phyloP scores from a whole-genome alignment of 2,797 vertebrate genomes.

The Cynopterus sphinx region DNA sequence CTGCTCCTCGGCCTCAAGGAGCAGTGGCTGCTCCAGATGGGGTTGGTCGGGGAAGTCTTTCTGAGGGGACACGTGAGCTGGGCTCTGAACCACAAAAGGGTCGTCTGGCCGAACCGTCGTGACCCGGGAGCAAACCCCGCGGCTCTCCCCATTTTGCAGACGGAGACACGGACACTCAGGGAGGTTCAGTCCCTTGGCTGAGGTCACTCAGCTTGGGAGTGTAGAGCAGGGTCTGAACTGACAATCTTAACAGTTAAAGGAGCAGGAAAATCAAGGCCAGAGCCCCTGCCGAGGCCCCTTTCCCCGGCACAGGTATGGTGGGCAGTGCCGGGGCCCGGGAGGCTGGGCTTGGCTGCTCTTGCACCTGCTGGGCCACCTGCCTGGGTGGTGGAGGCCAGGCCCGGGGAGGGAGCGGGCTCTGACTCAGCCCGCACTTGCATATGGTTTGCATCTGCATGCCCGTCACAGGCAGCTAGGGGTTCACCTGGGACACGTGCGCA shows the following conservation, averaged over 20 bases:
- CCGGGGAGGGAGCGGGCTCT: conserved; percentile 39
- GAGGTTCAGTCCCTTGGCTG: neutral
- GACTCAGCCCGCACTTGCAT: conserved; percentile 58
- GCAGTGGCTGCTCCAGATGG: neutral
- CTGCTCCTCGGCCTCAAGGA: neutral
- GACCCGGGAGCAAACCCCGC: neutral
- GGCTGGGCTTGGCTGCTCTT: neutral
- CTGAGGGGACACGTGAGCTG: neutral
- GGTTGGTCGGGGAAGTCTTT: neutral
- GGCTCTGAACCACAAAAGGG: neutral
- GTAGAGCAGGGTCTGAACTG: conserved; percentile 47
- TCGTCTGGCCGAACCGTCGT: neutral
- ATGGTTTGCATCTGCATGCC: conserved; percentile 65
- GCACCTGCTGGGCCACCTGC: conserved; percentile 66
- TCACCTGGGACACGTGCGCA: neutral
- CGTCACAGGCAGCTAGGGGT: neutral
- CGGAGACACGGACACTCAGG: conserved; percentile 14
- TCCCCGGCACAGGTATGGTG: neutral
- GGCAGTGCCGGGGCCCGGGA: neutral
- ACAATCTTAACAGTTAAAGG: conserved; percentile 27
- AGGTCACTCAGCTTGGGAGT: neutral
- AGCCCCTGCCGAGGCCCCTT: neutral
- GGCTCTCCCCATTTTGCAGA: conserved; percentile 24
- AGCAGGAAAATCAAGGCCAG: conserved; percentile 39
- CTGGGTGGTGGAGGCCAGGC: conserved; percentile 11